Percentiles rank a stretch among this genome's conserved stretches.
These are phyloP conservation scores for Sesia bembeciformis DNA, from an alignment of 2,888 invertebrate genomes.

Conservation along the genomic window DNA sequence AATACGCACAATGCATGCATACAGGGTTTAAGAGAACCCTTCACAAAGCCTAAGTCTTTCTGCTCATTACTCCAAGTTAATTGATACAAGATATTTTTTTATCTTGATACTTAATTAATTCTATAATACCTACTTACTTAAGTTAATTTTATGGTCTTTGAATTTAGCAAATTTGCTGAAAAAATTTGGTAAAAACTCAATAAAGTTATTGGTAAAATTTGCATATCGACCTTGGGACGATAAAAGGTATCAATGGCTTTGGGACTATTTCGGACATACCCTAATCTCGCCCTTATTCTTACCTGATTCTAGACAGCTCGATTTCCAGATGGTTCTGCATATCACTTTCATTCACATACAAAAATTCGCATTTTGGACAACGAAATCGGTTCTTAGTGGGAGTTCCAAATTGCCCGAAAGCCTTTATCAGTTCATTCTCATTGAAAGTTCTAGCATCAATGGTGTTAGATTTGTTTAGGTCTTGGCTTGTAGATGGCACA, in stretches of 20 bases:
- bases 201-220: too few species aligned
- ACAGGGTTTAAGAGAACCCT: too few species aligned
- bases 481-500: constrained; percentile 4
- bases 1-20: too few species aligned
- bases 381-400: constrained; percentile 26
- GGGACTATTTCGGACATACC: too few species aligned
- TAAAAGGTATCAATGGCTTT: too few species aligned
- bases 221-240: too few species aligned
- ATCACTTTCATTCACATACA: constrained; percentile 25
- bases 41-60: too few species aligned
- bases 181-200: too few species aligned
- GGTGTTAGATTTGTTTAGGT: neutral
- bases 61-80: too few species aligned
- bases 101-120: too few species aligned
- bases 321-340: constrained; percentile 52
- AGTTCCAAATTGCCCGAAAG: constrained; percentile 43
- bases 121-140: too few species aligned
- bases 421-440: constrained; percentile 28
- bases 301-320: constrained; percentile 58
- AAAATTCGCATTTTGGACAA: constrained; percentile 47
- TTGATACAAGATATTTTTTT: too few species aligned
- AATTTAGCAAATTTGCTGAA: neutral
- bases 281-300: constrained; percentile 5
- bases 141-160: neutral
- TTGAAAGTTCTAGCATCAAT: constrained; percentile 3